Percentiles rank a stretch among this genome's conserved stretches.
Evolutionary conservation across 2,113 vertebrate species (phyloP).

Genomic region (sheep (Ovis aries)): ARS-UI_Ramb_v3.0 NC_056056.1:132361001-132361500

Average conservation of each 20-base stretch:
- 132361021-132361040: slow-evolving; percentile 79
- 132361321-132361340: neutral
- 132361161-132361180: slow-evolving; percentile 52
- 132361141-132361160: slow-evolving; percentile 45
- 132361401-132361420: neutral
- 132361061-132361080: slow-evolving; percentile 76
- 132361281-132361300: neutral
- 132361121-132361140: slow-evolving; percentile 60
- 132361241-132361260: neutral
- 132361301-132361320: neutral
- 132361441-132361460: neutral
- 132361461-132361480: neutral
- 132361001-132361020: slow-evolving; percentile 71
- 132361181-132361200: slow-evolving; percentile 24
- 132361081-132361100: slow-evolving; percentile 79
- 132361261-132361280: neutral
- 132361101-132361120: slow-evolving; percentile 76
- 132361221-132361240: slow-evolving; percentile 30
- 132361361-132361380: neutral
- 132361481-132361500: neutral
- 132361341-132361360: neutral
- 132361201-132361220: slow-evolving; percentile 39
- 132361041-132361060: slow-evolving; percentile 80
- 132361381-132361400: neutral
- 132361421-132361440: neutral